These are phyloP conservation scores for Drosophila nannoptera DNA, from an alignment of 1,140 invertebrate species.

Conservation along the genomic window DNA sequence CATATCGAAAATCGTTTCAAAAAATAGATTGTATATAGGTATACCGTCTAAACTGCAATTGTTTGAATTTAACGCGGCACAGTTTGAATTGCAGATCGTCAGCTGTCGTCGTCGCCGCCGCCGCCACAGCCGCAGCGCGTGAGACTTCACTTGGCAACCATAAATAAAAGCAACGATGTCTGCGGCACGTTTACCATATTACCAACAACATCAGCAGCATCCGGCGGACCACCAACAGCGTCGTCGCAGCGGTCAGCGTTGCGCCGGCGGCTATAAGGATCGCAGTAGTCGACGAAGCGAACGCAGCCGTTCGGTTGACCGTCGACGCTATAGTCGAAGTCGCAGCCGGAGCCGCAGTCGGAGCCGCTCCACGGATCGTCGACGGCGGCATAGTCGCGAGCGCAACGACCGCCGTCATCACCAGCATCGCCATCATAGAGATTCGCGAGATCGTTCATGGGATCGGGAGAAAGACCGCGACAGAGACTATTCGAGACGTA, in stretches of 20 bases:
- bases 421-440: constrained; percentile 37
- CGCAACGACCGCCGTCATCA: constrained; percentile 30
- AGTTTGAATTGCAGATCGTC: constrained; percentile 74
- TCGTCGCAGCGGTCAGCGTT: constrained; percentile 27
- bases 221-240: constrained; percentile 32
- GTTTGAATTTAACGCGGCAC: constrained; percentile 75
- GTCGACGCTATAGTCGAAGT: constrained; percentile 52
- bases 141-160: constrained; percentile 4
- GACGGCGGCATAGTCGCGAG: constrained; percentile 37
- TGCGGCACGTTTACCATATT: constrained; percentile 61
- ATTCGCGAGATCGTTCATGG: constrained; percentile 45
- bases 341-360: constrained; percentile 30
- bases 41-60: constrained; percentile 52
- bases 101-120: background rate
- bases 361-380: constrained; percentile 48
- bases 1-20: constrained; percentile 30
- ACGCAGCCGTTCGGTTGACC: constrained; percentile 30
- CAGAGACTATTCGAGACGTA: constrained; percentile 43
- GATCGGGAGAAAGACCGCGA: constrained; percentile 43
- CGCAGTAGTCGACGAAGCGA: constrained; percentile 34
- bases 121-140: background rate
- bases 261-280: constrained; percentile 31
- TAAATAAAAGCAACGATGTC: constrained; percentile 44
- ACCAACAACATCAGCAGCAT: constrained; percentile 51
- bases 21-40: constrained; percentile 56